These are phyloP conservation scores for Vollenhovia emeryi DNA, from an alignment of 1,140 invertebrate genomes.

Conservation along the genomic window DNA sequence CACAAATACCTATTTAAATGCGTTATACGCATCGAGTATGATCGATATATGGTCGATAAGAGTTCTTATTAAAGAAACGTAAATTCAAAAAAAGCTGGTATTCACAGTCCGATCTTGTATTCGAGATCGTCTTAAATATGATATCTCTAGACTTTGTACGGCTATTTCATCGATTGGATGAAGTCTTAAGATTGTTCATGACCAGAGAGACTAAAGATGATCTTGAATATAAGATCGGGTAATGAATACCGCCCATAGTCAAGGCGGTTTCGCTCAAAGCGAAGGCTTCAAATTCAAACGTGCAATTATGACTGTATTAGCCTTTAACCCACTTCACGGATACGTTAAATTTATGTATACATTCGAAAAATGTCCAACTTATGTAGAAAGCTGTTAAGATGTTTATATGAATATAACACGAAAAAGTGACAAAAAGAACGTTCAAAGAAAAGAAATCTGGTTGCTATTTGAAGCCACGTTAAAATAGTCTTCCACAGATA, in stretches of 20 bases:
- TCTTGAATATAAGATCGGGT: too few relatives aligned
- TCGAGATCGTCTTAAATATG: too few relatives aligned
- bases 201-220: too few relatives aligned
- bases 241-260: too few relatives aligned
- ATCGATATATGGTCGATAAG: background rate
- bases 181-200: too few relatives aligned
- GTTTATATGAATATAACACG: background rate
- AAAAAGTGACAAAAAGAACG: background rate
- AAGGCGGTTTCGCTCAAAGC: background rate
- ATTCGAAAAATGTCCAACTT: background rate
- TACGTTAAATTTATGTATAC: constrained; percentile 42
- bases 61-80: background rate
- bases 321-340: constrained; percentile 28
- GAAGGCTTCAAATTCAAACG: background rate
- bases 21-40: background rate
- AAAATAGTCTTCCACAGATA: constrained; percentile 42
- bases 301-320: constrained; percentile 2
- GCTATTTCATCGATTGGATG: too few relatives aligned
- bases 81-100: too few relatives aligned
- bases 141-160: too few relatives aligned
- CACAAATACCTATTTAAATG: constrained; percentile 34
- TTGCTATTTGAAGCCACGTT: constrained; percentile 6
- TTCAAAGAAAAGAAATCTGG: constrained; percentile 10
- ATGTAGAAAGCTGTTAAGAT: constrained; percentile 17
- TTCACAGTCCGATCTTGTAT: too few relatives aligned